These are phyloP conservation scores for Empis stercorea DNA, from an alignment of 2,888 invertebrate genomes.

Conservation along the genomic window DNA sequence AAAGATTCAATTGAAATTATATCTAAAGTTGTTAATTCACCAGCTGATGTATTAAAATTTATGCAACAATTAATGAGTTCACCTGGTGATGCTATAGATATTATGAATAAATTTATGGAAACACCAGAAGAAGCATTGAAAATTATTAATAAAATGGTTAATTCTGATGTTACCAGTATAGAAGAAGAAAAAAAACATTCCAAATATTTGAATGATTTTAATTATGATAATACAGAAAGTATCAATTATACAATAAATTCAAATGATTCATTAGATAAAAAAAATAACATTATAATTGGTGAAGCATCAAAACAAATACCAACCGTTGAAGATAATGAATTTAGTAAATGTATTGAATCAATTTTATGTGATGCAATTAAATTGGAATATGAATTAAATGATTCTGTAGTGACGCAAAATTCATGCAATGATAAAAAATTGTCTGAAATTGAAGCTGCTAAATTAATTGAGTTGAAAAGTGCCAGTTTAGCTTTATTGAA, in stretches of 20 bases:
- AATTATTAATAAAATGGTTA: slow-evolving; percentile 33
- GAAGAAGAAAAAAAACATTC: slow-evolving; percentile 9
- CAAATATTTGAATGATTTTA: background rate
- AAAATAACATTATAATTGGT: slow-evolving; percentile 16
- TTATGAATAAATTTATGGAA: slow-evolving; percentile 37
- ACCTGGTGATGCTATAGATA: slow-evolving; percentile 34
- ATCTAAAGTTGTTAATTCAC: slow-evolving; percentile 34
- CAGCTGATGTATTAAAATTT: slow-evolving; percentile 34
- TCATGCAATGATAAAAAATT: slow-evolving; percentile 38
- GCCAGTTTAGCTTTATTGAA: slow-evolving; percentile 76
- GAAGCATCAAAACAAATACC: background rate
- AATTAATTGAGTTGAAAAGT: slow-evolving; percentile 69
- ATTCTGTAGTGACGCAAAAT: slow-evolving; percentile 34
- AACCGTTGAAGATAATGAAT: slow-evolving; percentile 38
- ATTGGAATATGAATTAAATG: slow-evolving; percentile 63
- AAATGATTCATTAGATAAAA: slow-evolving; percentile 13
- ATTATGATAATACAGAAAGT: background rate
- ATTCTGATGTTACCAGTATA: slow-evolving; percentile 15
- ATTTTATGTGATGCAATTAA: slow-evolving; percentile 77
- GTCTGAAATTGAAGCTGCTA: slow-evolving; percentile 68
- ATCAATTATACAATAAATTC: slow-evolving; percentile 1
- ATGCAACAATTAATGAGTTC: slow-evolving; percentile 34
- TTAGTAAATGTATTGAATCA: slow-evolving; percentile 53
- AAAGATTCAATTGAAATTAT: slow-evolving; percentile 37
- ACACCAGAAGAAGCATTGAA: slow-evolving; percentile 34